Evolutionary conservation across 2,888 invertebrate genomes (phyloP).

Genomic region (Drosophila anceps): DNA sequence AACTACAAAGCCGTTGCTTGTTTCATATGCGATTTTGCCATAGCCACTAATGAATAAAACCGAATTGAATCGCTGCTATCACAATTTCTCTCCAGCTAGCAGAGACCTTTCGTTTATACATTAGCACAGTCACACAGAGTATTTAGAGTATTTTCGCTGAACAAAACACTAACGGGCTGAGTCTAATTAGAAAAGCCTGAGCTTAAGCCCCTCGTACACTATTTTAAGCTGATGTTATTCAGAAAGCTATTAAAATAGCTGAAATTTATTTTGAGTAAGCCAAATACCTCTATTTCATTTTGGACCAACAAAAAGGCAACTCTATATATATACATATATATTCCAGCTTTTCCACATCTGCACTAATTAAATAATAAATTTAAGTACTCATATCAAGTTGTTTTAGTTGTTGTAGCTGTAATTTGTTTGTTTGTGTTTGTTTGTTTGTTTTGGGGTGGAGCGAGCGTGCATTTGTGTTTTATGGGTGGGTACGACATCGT

Average conservation of each 20-base stretch:
- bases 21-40: too few species aligned
- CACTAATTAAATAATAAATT: conserved; percentile 70
- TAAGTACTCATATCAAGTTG: conserved; percentile 29
- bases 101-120: neutral
- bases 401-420: conserved; percentile 15
- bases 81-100: neutral
- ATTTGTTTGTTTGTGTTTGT: conserved; percentile 25
- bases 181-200: neutral
- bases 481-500: conserved; percentile 24
- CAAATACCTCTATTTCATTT: neutral
- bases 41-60: neutral
- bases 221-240: neutral
- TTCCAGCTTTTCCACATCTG: neutral
- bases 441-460: conserved; percentile 19
- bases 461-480: conserved; percentile 41
- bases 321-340: neutral
- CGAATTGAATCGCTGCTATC: neutral
- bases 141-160: neutral
- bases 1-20: neutral
- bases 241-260: neutral
- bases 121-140: neutral
- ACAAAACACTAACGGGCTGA: too few species aligned
- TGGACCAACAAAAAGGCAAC: neutral
- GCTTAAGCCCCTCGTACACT: neutral
- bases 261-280: neutral